phyloP scores from a whole-genome alignment of 2,888 invertebrate genomes.

The Acleris emargana region DNA sequence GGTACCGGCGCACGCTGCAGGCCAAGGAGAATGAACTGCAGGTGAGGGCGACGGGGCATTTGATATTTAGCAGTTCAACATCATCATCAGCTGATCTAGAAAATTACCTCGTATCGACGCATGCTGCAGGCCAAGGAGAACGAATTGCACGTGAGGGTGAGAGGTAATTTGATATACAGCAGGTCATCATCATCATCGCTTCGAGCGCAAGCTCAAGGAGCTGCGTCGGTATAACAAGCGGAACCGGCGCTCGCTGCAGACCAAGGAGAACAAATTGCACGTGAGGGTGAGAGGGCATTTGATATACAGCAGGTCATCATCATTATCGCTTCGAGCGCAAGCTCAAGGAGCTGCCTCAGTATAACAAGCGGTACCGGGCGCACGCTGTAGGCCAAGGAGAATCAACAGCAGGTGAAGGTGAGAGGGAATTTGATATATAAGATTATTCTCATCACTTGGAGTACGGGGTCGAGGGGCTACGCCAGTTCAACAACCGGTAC shows the following conservation, averaged over 20 bases:
- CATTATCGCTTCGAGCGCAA: conserved; percentile 54
- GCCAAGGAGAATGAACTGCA: conserved; percentile 93
- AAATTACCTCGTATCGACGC: no score
- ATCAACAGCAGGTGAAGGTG: conserved; percentile 87
- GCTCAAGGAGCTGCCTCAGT: conserved; percentile 46
- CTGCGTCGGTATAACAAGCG: conserved; percentile 86
- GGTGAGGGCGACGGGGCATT: conserved; percentile 60
- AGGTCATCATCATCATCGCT: conserved; percentile 55
- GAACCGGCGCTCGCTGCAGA: conserved; percentile 91
- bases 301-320: no score
- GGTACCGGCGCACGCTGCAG: conserved; percentile 91
- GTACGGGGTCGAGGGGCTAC: conserved; percentile 6
- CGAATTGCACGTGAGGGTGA: conserved; percentile 86
- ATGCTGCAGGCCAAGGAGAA: conserved; percentile 93
- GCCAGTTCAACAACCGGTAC: conserved; percentile 89
- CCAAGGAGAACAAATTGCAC: conserved; percentile 92
- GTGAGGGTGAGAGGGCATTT: conserved; percentile 55
- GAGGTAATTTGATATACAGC: no score
- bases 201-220: conserved; percentile 92
- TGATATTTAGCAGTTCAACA: no score
- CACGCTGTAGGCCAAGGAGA: conserved; percentile 92
- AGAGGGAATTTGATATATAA: background rate
- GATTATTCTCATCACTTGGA: conserved; percentile 47
- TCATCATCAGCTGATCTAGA: background rate
- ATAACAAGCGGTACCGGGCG: conserved; percentile 93